These are phyloP conservation scores for Burhinus oedicnemus DNA, from an alignment of 2,113 vertebrate genomes.

Conservation along the genomic window DNA sequence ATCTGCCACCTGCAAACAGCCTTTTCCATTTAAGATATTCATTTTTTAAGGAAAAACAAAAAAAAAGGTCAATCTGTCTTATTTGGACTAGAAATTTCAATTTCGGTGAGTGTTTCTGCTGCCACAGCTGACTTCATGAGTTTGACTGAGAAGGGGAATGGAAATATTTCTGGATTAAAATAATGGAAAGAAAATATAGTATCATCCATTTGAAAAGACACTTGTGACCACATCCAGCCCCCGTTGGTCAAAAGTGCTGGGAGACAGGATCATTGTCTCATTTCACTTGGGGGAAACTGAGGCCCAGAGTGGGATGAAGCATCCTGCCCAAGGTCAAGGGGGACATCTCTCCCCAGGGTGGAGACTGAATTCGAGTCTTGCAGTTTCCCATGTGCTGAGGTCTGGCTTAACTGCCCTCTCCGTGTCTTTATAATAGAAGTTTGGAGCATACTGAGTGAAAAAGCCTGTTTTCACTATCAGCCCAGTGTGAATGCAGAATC, in stretches of 20 bases:
- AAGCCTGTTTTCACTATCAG: neutral
- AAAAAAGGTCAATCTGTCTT: neutral
- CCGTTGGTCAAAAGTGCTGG: neutral
- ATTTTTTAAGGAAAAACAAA: neutral
- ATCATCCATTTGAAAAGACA: neutral
- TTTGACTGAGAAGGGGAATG: neutral
- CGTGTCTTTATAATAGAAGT: neutral
- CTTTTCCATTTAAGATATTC: neutral
- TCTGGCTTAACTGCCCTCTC: neutral
- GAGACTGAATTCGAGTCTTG: neutral
- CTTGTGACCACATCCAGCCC: neutral
- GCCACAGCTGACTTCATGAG: neutral
- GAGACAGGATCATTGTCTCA: neutral
- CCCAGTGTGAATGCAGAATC: neutral
- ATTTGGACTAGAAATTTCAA: neutral
- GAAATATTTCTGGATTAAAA: neutral
- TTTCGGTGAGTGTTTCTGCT: neutral
- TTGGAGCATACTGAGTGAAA: neutral
- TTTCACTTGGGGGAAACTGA: neutral
- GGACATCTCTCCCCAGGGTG: neutral
- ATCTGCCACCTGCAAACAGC: neutral
- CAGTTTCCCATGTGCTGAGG: neutral
- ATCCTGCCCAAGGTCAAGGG: too few species aligned
- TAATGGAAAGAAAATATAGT: neutral
- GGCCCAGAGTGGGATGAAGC: accelerated